A percentile compares a stretch with the other conserved stretches of the same genome.
phyloP scores from a whole-genome alignment of 1,140 invertebrate species.

The Diorhabda carinulata region DNA sequence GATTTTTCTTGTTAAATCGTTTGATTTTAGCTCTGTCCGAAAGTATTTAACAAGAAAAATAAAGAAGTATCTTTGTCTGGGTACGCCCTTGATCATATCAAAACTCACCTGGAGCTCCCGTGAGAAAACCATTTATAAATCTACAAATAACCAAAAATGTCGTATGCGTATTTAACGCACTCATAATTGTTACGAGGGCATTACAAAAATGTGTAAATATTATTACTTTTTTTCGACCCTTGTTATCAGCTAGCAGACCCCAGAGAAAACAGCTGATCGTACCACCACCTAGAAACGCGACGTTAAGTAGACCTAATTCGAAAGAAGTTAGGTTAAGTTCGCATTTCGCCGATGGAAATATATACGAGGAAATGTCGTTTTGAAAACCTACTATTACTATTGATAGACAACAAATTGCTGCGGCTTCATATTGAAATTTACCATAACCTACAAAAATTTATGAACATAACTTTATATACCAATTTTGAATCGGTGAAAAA shows the following conservation, averaged over 20 bases:
- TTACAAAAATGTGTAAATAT: conserved; percentile 57
- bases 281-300: conserved; percentile 44
- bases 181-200: conserved; percentile 51
- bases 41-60: no score
- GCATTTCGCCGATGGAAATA: conserved; percentile 47
- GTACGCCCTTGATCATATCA: no score
- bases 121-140: conserved; percentile 53
- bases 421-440: conserved; percentile 41
- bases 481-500: no score
- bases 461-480: no score
- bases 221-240: conserved; percentile 50
- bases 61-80: no score
- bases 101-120: conserved; percentile 49
- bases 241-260: conserved; percentile 45
- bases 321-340: conserved; percentile 43
- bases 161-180: conserved; percentile 49
- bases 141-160: conserved; percentile 49
- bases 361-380: conserved; percentile 59
- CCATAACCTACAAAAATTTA: conserved; percentile 43
- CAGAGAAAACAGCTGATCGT: conserved; percentile 43
- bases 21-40: no score
- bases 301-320: conserved; percentile 44
- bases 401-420: conserved; percentile 42
- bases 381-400: conserved; percentile 52
- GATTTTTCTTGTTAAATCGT: no score